Evolutionary conservation across 2,797 vertebrate species (phyloP).

Genomic region (Rachycentron canadum): DNA sequence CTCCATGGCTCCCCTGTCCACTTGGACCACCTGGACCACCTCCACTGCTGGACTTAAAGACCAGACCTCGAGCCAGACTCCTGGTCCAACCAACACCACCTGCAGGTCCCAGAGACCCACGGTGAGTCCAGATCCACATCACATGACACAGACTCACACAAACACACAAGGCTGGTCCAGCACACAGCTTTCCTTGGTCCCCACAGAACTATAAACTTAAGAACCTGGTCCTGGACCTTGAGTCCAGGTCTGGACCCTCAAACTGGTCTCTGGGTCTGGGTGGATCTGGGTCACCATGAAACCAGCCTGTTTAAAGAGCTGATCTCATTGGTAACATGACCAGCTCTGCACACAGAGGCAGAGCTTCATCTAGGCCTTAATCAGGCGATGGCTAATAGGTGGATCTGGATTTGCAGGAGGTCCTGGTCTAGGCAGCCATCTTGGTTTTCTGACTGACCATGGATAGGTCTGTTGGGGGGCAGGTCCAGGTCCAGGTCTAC

Average conservation of each 20-base stretch:
- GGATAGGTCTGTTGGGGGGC: no score
- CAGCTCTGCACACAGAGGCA: no score
- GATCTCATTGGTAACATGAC: no score
- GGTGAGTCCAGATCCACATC: slow-evolving; percentile 41
- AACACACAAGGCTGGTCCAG: neutral
- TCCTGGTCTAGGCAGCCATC: no score
- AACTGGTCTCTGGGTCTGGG: neutral
- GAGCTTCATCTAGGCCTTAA: no score
- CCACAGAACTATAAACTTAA: neutral
- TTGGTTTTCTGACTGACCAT: no score
- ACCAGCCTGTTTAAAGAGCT: no score
- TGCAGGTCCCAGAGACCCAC: neutral
- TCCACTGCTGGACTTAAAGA: slow-evolving; percentile 22
- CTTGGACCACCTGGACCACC: neutral
- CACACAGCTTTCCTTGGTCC: neutral
- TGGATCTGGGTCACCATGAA: no score
- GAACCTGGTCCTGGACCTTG: neutral
- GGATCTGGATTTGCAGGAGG: no score
- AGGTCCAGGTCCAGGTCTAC: no score
- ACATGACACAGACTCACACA: neutral
- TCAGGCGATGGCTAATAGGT: no score
- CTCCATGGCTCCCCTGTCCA: neutral
- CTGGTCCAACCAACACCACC: neutral
- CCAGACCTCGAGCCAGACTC: neutral
- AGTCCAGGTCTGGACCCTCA: no score